phyloP scores from a whole-genome alignment of 2,113 vertebrate species.

The Dicrurus megarhynchus region DNA sequence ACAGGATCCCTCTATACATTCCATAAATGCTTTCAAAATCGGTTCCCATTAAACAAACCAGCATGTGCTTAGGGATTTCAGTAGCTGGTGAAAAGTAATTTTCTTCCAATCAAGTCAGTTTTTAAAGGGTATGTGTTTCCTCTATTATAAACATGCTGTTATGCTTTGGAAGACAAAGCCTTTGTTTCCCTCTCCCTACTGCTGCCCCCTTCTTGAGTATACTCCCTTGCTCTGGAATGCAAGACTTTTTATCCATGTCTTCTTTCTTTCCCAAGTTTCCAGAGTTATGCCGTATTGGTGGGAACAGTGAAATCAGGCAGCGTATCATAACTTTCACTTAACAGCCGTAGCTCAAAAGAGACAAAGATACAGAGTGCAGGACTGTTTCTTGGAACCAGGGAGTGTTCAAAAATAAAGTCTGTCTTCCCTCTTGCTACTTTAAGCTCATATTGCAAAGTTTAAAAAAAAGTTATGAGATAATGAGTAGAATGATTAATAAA shows the following conservation, averaged over 20 bases:
- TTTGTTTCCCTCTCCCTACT: background rate
- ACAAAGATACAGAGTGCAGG: background rate
- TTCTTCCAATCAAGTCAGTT: constrained; percentile 59
- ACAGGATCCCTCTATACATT: constrained; percentile 61
- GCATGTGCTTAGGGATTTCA: constrained; percentile 62
- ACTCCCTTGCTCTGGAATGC: constrained; percentile 45
- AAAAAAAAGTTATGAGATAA: background rate
- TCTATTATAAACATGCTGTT: constrained; percentile 32
- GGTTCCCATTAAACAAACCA: constrained; percentile 64
- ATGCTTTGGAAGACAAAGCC: constrained; percentile 26
- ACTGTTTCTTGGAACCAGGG: background rate
- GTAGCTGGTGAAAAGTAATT: constrained; percentile 48
- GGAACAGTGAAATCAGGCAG: constrained; percentile 32
- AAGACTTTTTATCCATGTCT: constrained; percentile 30
- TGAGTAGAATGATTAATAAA: background rate
- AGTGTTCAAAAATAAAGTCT: background rate
- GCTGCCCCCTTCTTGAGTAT: background rate
- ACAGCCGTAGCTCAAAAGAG: background rate
- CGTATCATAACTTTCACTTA: background rate
- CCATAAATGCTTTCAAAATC: constrained; percentile 66
- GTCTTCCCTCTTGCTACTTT: background rate
- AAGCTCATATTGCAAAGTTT: background rate
- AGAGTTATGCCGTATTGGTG: background rate
- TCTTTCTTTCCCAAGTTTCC: constrained; percentile 38
- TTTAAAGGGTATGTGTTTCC: constrained; percentile 55